A percentile compares a stretch with the other conserved stretches of the same genome.
Conservation (phyloP, 2,888 invertebrate species). For the Monochamus alternatus region DNA sequence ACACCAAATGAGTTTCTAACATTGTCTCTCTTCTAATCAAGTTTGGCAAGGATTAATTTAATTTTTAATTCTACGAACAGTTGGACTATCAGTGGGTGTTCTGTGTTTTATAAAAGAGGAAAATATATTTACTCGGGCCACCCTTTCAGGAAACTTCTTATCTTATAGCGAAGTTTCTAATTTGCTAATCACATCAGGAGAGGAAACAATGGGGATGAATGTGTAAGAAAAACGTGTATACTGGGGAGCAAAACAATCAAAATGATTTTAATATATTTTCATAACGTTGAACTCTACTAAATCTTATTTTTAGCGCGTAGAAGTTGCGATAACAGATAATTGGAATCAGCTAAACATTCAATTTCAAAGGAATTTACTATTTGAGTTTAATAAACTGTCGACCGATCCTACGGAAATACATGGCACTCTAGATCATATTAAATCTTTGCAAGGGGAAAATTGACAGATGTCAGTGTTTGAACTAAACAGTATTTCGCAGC, state of each 20-base stretch:
- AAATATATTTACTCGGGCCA: constrained; percentile 21
- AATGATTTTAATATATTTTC: too few relatives aligned
- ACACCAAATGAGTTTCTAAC: constrained; percentile 10
- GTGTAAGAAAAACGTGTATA: not conserved
- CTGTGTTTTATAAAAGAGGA: constrained; percentile 19
- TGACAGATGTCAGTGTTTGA: constrained; percentile 23
- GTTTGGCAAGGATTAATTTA: constrained; percentile 24
- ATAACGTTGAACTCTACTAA: too few relatives aligned
- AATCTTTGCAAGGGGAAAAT: constrained; percentile 12
- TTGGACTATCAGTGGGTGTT: constrained; percentile 22
- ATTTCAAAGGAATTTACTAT: not conserved
- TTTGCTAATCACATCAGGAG: constrained; percentile 12
- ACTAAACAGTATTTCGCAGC: constrained; percentile 9
- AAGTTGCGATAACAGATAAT: too few relatives aligned
- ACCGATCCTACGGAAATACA: not conserved
- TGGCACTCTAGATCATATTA: constrained; percentile 4
- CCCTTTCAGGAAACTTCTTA: constrained; percentile 22
- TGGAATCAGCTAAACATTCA: too few relatives aligned
- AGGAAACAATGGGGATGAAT: not conserved
- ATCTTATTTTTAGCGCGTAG: too few relatives aligned
- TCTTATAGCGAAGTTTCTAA: constrained; percentile 24
- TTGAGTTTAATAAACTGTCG: constrained; percentile 10
- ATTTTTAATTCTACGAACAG: constrained; percentile 20
- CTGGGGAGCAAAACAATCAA: not conserved
- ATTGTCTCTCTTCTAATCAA: constrained; percentile 8